Percentiles rank a stretch among this genome's conserved stretches.
phyloP scores from a whole-genome alignment of 2,888 invertebrate genomes.

The Platycnemis pennipes region DNA sequence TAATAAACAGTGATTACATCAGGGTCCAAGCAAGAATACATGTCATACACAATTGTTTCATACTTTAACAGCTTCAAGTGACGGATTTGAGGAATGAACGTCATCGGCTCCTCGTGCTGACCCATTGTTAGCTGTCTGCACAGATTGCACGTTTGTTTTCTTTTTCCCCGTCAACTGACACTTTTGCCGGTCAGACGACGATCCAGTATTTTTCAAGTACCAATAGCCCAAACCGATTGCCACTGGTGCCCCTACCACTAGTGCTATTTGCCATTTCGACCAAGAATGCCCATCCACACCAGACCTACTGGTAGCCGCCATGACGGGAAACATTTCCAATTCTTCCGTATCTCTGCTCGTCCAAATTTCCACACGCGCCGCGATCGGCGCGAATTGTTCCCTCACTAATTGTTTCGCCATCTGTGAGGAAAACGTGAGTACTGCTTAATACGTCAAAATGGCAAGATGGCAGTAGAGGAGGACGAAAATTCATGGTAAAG shows the following conservation, averaged over 20 bases:
- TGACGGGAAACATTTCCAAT: constrained; percentile 26
- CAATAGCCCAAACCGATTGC: constrained; percentile 91
- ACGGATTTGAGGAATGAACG: constrained; percentile 76
- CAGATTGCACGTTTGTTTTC: constrained; percentile 74
- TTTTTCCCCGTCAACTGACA: constrained; percentile 79
- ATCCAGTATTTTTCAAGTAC: constrained; percentile 83
- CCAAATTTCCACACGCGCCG: constrained; percentile 4
- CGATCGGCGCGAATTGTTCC: constrained; percentile 6
- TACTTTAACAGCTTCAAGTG: constrained; percentile 76
- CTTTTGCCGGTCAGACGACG: constrained; percentile 74
- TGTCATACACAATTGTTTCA: constrained; percentile 74
- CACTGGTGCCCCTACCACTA: constrained; percentile 91
- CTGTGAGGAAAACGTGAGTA: constrained; percentile 4
- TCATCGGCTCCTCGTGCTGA: constrained; percentile 81
- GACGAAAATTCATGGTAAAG: constrained; percentile 84
- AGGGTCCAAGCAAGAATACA: background rate
- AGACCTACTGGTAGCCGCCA: constrained; percentile 66
- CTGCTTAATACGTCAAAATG: constrained; percentile 68
- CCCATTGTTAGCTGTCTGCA: constrained; percentile 81
- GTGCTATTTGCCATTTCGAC: constrained; percentile 91
- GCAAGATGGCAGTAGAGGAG: constrained; percentile 82
- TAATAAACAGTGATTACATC: background rate
- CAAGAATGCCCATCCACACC: constrained; percentile 70
- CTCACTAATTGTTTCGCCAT: constrained; percentile 21
- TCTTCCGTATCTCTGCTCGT: background rate